Base-by-base conservation (phyloP, 2,797 vertebrate species). In the Coregonus sp. region DNA sequence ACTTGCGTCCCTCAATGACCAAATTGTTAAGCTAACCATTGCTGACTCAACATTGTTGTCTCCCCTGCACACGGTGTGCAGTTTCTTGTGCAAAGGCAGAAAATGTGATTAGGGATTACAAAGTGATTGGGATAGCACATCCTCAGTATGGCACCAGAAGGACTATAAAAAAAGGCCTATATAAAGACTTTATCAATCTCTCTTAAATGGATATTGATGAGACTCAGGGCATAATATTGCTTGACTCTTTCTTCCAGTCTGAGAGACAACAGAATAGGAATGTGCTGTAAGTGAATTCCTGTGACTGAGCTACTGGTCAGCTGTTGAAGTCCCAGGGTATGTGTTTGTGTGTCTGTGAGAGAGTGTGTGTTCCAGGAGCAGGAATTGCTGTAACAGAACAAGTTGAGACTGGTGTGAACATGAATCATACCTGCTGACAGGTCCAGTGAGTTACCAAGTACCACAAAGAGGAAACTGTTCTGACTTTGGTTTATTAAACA, bases 341-440 rank as follows among this genome's bases (percentile, higher is more conserved):
- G 51, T 54, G 47, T 71, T 2, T 54, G 54, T n/a, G 15, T 69
- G 29, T 14, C 31, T 6, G 52, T 35, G 15, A 59, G 72, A 74
- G 75, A 65, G 74, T 73, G 76, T 16, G 75, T 89, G 76, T 54
- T 33, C 29, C 29, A 52, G 18, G n/a, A 82, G 63, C 9, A 5
- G 72, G 68, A 78, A 73, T 50, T 74, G 78, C 59, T 76, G 54
- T 75, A 56, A 75, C 3, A 67, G 74, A 81, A 77, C 77, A 77
- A 50, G 87, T 73, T 80, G 73, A n/a, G 69, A 80, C 86, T 63
- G 83, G 86, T 75, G 78, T 87, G 81, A 70, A 79, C 76, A 80
- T 77, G 69, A 70, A 73, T 83, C 81, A 84, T 78, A 84, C 84
- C 80, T 86, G 78, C 80, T 86, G 81, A 84, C 75, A 70, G 29